Evolutionary conservation across 2,888 invertebrate genomes (phyloP).

Genomic region (Ommatoiulus sabulosus): DNA sequence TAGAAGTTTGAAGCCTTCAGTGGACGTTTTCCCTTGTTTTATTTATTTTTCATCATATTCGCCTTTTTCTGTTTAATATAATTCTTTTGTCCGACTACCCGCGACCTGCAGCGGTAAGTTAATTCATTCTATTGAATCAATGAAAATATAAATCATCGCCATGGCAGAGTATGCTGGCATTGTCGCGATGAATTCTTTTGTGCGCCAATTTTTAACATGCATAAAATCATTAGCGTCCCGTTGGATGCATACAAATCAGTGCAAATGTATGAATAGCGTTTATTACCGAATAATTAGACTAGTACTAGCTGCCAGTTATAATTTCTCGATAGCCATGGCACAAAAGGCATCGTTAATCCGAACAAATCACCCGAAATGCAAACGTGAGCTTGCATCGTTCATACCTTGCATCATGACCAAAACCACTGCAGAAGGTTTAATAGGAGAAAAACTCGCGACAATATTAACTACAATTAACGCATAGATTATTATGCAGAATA

Average conservation of each 20-base stretch:
- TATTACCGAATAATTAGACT: no score
- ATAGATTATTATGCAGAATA: no score
- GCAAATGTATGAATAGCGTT: no score
- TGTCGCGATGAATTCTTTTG: not conserved
- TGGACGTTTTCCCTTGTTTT: not conserved
- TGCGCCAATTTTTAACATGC: not conserved
- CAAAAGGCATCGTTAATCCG: no score
- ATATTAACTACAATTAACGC: no score
- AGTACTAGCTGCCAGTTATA: no score
- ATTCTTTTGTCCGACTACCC: not conserved
- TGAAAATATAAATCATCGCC: not conserved
- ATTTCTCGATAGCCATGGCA: no score
- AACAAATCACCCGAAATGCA: not conserved
- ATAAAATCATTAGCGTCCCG: not conserved
- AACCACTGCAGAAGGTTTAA: no score
- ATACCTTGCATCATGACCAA: no score
- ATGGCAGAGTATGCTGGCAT: not conserved
- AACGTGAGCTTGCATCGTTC: no score
- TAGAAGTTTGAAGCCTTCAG: not conserved
- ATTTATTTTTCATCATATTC: not conserved
- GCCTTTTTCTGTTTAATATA: not conserved
- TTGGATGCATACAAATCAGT: no score
- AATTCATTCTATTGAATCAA: not conserved
- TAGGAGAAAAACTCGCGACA: no score
- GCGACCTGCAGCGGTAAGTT: not conserved